A percentile compares a stretch with the other conserved stretches of the same genome.
Evolutionary conservation across 2,888 invertebrate genomes (phyloP).

Genomic region (Ptychoptera contaminata): DNA sequence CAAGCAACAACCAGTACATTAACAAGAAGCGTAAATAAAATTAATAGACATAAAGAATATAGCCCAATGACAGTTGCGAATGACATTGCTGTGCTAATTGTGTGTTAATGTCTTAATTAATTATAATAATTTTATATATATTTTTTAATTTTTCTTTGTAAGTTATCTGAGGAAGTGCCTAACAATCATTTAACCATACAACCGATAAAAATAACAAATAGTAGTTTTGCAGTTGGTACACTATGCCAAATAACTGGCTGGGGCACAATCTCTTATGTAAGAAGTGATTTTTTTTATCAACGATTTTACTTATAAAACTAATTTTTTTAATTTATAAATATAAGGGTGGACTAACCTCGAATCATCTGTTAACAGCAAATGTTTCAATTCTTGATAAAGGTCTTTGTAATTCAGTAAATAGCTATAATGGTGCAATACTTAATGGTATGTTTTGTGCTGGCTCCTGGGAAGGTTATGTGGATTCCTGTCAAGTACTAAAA

Average conservation of each 20-base stretch:
- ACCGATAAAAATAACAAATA: conserved; percentile 17
- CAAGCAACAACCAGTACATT: conserved; percentile 17
- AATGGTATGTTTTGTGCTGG: conserved; percentile 63
- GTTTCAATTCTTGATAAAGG: too few species aligned
- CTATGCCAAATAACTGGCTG: conserved; percentile 26
- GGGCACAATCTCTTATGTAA: conserved; percentile 20
- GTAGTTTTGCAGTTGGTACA: conserved; percentile 11
- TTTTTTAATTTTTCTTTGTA: neutral
- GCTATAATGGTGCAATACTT: conserved; percentile 33
- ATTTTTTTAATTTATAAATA: too few species aligned
- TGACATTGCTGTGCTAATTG: conserved; percentile 21
- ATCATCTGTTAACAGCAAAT: too few species aligned
- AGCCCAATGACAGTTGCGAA: conserved; percentile 16
- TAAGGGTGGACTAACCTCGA: too few species aligned
- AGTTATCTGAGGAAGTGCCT: conserved; percentile 19
- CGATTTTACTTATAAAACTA: neutral
- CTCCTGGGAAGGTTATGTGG: conserved; percentile 55
- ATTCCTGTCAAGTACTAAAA: conserved; percentile 67
- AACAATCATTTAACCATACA: conserved; percentile 19
- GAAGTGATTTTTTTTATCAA: conserved; percentile 2
- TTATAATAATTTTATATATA: neutral
- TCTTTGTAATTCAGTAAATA: too few species aligned
- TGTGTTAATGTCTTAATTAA: neutral
- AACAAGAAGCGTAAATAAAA: conserved; percentile 15
- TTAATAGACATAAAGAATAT: conserved; percentile 12